Percentiles rank a stretch among this genome's conserved stretches.
These are phyloP conservation scores for Halcyon badia DNA, from an alignment of 2,797 vertebrate species.

Conservation along the genomic window DNA sequence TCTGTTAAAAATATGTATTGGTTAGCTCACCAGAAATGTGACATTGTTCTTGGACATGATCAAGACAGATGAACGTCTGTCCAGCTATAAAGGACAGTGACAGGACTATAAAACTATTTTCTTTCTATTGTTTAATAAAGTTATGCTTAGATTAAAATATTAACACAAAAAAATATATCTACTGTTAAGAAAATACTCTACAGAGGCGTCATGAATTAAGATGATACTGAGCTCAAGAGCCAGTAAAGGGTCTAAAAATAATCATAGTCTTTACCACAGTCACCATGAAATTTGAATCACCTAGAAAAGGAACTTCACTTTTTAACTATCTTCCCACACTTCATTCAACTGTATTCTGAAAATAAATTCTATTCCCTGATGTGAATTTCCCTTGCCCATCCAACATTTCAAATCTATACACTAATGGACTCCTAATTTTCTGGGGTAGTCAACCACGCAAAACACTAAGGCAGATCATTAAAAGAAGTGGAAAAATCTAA, in stretches of 20 bases:
- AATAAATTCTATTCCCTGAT: neutral
- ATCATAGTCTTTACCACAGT: neutral
- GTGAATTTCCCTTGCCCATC: slow-evolving; percentile 1
- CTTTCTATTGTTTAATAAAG: neutral
- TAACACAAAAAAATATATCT: neutral
- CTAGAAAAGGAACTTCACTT: slow-evolving; percentile 20
- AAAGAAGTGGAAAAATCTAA: slow-evolving; percentile 53
- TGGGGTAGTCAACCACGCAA: slow-evolving; percentile 56
- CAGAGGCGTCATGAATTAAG: neutral
- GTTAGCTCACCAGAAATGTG: neutral
- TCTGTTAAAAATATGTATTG: neutral
- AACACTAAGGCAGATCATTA: slow-evolving; percentile 43
- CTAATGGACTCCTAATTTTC: slow-evolving; percentile 64
- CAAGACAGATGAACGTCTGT: neutral
- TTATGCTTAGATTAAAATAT: neutral
- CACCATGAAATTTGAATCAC: neutral
- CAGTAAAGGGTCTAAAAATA: neutral
- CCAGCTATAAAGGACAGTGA: neutral
- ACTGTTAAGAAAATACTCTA: neutral
- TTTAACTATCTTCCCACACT: neutral
- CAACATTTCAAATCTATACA: slow-evolving; percentile 33
- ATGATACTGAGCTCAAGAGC: neutral
- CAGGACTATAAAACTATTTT: neutral
- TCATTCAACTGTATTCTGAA: neutral
- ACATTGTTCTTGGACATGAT: neutral